phyloP scores from a whole-genome alignment of 2,888 invertebrate genomes.

The Troilus luridus region DNA sequence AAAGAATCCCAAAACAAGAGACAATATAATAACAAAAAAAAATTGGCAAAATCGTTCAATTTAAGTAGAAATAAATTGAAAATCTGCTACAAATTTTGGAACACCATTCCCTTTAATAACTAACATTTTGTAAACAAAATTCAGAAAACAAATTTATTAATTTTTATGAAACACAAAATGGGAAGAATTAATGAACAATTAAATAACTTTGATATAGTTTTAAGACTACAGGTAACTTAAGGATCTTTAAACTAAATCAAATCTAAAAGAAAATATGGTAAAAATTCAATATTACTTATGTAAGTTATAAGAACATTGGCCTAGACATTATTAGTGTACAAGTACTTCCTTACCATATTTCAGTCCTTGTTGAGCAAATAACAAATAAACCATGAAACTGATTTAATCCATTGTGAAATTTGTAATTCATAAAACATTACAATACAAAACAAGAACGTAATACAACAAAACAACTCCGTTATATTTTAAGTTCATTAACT shows the following conservation, averaged over 20 bases:
- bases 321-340: neutral
- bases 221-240: neutral
- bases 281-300: neutral
- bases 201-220: neutral
- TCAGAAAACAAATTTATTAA: neutral
- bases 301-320: conserved; percentile 12
- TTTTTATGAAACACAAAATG: neutral
- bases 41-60: neutral
- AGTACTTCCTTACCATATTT: conserved; percentile 38
- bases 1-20: neutral
- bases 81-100: neutral
- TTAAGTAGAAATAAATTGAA: neutral
- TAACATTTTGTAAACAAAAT: neutral
- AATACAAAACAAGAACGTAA: conserved; percentile 8
- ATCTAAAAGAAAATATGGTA: neutral
- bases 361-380: conserved; percentile 12
- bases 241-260: neutral
- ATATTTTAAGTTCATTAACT: conserved; percentile 58
- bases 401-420: conserved; percentile 12
- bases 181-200: neutral
- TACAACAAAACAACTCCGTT: conserved; percentile 50
- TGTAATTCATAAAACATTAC: neutral
- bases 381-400: conserved; percentile 30
- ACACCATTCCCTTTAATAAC: neutral
- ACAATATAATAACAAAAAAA: neutral